phyloP scores from a whole-genome alignment of 2,888 invertebrate species.

The Troides aeacus region DNA sequence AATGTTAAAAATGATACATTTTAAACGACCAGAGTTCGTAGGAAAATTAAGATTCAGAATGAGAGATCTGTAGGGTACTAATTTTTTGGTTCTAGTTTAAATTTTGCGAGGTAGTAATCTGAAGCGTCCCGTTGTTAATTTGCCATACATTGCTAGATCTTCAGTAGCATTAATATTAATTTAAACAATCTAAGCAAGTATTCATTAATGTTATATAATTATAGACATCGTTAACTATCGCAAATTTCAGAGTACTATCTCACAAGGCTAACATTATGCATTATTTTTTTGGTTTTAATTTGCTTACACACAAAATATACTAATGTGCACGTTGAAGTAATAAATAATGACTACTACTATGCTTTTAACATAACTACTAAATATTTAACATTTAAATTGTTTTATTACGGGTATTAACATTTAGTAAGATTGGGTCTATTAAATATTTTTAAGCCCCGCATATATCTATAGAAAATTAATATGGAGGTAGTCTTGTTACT shows the following conservation, averaged over 20 bases:
- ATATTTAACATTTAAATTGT: not conserved
- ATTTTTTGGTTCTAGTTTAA: not conserved
- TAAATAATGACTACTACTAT: not conserved
- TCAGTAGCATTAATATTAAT: no score
- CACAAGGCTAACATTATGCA: not conserved
- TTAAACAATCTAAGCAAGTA: no score
- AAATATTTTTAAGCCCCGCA: not conserved
- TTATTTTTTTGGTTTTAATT: constrained; percentile 7
- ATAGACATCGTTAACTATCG: not conserved
- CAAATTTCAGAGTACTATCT: not conserved
- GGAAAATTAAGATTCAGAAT: constrained; percentile 18
- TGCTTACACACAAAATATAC: constrained; percentile 6
- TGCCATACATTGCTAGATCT: no score
- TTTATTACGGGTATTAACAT: constrained; percentile 1
- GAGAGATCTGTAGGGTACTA: constrained; percentile 3
- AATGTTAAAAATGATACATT: not conserved
- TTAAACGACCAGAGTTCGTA: not conserved
- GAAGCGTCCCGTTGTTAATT: not conserved
- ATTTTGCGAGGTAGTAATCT: constrained; percentile 14
- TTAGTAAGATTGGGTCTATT: not conserved
- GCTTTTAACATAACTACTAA: constrained; percentile 1
- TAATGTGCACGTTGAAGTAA: constrained; percentile 13
- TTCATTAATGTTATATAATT: no score
- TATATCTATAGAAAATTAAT: not conserved
- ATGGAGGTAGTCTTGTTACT: no score